Base-by-base conservation (phyloP, 2,113 vertebrate genomes). In the Dascyllus trimaculatus region DNA sequence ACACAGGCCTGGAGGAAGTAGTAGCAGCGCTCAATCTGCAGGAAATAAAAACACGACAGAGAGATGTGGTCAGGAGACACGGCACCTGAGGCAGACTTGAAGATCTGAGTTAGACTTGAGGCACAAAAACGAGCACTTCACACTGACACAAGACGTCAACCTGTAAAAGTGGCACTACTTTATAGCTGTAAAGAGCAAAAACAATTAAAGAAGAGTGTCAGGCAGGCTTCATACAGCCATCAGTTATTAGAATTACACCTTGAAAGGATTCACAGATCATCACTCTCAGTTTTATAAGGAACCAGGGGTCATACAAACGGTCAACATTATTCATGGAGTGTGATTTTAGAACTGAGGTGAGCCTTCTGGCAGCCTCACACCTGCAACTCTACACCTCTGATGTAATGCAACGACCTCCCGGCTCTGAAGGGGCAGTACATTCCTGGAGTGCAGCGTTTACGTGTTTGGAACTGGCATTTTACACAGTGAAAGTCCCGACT, bases 1-100 rank as follows among this genome's bases (percentile, higher is more conserved):
- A 99, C 95, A 79, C 93, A 99, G 40, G 96, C 96, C 49, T 97
- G 96, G 75, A 99, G 93, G 71, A 96, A 98, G 90, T 97, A 99
- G 88, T 97, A 96, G 90, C 97, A 98, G 46, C 98, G 97, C 74
- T 99, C 98, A 1, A 99, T 90, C 98, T 99, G 88, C 14, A 73
- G 40, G 51, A 13, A 43, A 65, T 32, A 60, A 6, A 66, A 65
- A 45, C 6, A 65, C 32, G 35, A 32, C 1, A 45, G 13, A 48
- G 17, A 22, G 24, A 63, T 11, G 4, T 2, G 11, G 26, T 52
- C 9, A 70, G 4, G 7, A 45, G 17, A 56, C 1, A 4, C 4
- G n/a, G 17, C 2, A 13, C 15, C 13, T 2, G n/a, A 49, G 8
- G 48, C 18, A 49, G 5, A 49, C 48, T n/a, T n/a, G 18, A 2